A percentile compares a stretch with the other conserved stretches of the same genome.
Evolutionary conservation across 1,140 invertebrate species (phyloP).

Genomic region (Pomacea maculata): DNA sequence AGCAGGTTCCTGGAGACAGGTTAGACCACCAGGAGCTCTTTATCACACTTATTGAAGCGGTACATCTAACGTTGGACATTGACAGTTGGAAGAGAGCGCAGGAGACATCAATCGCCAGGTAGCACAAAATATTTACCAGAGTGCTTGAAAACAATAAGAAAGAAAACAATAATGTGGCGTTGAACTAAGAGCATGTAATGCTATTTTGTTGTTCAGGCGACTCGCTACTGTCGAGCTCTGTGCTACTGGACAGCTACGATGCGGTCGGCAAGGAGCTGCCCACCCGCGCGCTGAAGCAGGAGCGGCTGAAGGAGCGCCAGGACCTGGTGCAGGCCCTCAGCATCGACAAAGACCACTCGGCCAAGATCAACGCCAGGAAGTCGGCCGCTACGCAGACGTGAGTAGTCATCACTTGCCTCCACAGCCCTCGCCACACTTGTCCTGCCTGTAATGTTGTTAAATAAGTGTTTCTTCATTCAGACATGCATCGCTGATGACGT

Average conservation of each 20-base stretch:
- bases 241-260: constrained; percentile 26
- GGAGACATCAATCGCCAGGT: no score
- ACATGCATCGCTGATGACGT: no score
- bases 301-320: constrained; percentile 48
- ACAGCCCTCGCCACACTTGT: neutral
- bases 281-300: constrained; percentile 45
- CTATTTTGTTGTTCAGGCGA: constrained; percentile 24
- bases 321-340: constrained; percentile 46
- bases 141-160: no score
- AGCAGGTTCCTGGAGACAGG: no score
- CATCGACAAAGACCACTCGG: constrained; percentile 46
- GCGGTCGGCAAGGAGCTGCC: constrained; percentile 50
- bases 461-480: no score
- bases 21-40: no score
- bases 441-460: neutral
- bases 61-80: no score
- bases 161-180: no score
- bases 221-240: constrained; percentile 23
- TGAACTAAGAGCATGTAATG: neutral
- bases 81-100: no score
- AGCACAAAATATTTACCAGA: no score
- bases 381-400: constrained; percentile 45
- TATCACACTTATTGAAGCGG: no score
- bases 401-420: constrained; percentile 26
- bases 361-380: constrained; percentile 30